phyloP scores from a whole-genome alignment of 2,888 invertebrate species.

The Platycheirus rosarum region DNA sequence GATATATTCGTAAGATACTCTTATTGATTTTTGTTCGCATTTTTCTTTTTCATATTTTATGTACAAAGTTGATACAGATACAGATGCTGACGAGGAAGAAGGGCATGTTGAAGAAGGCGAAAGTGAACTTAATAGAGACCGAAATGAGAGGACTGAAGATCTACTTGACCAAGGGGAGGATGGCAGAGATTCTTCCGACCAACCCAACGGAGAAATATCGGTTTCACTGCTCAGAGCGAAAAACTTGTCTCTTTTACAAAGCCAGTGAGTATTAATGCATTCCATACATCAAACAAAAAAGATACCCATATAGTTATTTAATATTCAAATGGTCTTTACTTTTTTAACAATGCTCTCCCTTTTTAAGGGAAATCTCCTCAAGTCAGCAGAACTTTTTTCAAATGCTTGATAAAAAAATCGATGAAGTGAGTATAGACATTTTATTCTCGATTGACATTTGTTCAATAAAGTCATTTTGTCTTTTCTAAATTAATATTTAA shows the following conservation, averaged over 20 bases:
- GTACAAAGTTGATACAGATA: constrained; percentile 82
- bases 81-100: constrained; percentile 83
- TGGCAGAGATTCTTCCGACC: constrained; percentile 79
- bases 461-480: neutral
- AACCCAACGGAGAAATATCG: constrained; percentile 81
- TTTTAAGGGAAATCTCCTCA: constrained; percentile 91
- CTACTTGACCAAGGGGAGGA: constrained; percentile 79
- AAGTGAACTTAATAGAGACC: constrained; percentile 79
- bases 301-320: neutral
- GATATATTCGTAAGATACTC: constrained; percentile 4
- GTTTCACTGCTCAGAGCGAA: constrained; percentile 83
- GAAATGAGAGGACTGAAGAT: constrained; percentile 81
- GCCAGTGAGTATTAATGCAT: constrained; percentile 82
- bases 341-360: constrained; percentile 65
- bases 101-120: constrained; percentile 82
- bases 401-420: constrained; percentile 96
- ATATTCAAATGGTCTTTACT: constrained; percentile 38
- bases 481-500: constrained; percentile 56
- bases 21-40: constrained; percentile 24
- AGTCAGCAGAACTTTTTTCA: constrained; percentile 97
- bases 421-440: constrained; percentile 86
- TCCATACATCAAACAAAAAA: constrained; percentile 1
- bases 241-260: constrained; percentile 84
- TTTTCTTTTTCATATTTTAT: constrained; percentile 34
- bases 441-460: neutral